Base-by-base conservation (phyloP, 2,797 vertebrate genomes). In the Dermochelys coriacea region DNA sequence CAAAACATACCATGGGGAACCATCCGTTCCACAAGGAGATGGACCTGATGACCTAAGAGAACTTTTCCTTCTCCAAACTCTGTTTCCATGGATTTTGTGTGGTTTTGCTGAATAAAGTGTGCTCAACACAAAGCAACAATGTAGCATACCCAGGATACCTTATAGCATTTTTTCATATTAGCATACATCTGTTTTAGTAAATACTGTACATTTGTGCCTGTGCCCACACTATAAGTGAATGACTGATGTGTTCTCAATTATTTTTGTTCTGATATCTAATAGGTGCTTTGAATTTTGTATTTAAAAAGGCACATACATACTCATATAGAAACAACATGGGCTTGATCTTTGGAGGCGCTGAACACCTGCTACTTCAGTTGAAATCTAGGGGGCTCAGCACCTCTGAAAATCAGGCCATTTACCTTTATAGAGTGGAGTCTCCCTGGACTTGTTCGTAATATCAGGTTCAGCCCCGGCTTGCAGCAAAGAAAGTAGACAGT, bases 401-500 rank as follows among this genome's bases (percentile, higher is more conserved):
- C 31, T 61, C 49, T 55, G 85, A 5, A 50, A 55, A 47, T 16
- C 1, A 45, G 77, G 79, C 37, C 5, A 1, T 95, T 91, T 92
- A 99, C 99, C 99, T 99, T 99, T 99, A 97, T 99, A 99, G 85
- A 99, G 99, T 0, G 99, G 99, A 0, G 99, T 99, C 96, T 99
- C 99, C 97, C 99, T 99, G 97, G 98, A 97, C 95, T 99, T 99
- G 98, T 98, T 99, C 97, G 99, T 98, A 97, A 99, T 99, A 95
- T 99, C 99, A 0, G 99, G 99, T 97, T 99, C 99, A 0, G 99
- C 99, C 8, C 99, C 99, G 1, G 98, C 98, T 97, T 99, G 98
- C 93, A 99, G 98, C 94, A 99, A 98, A 16, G 94, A 98, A 16
- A 74, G 98, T 84, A 99, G 98, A 95, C 99, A 99, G 84, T 99